Base-by-base conservation (phyloP, 2,888 invertebrate genomes). In the Campopleginae sp. region DNA sequence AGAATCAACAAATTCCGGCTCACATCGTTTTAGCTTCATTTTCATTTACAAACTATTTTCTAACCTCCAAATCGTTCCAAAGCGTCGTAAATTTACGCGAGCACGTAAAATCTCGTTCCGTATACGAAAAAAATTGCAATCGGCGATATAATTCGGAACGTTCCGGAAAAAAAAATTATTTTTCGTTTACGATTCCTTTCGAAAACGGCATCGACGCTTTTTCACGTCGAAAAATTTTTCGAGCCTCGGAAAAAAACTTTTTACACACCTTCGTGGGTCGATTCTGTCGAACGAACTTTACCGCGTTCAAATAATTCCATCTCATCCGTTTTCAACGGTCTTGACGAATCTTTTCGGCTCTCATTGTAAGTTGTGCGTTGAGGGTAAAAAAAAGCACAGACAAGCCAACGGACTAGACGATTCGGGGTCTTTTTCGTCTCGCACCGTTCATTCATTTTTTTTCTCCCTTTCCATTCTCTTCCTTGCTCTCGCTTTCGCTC, bases 361-460 rank as follows among this genome's bases (percentile, higher is more conserved):
- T 74, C 72, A 38, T 74, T 74, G 38, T 58, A 7, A 54, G 66
- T 23, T 61, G 51, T 23, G 27, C 23, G 48, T 38, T 38, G 68
- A 72, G 63, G 63, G 80, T 31, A 80, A 74, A 61, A 79, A 80
- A 63, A 51, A 66, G 72, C 23, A 72, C 77, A 46, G 66, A 61
- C 70, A 33, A 58, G 19, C 70, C 75, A 80, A 42, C 84, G 78
- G 48, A 70, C 82, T 80, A 63, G 85, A 80, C 84, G 65, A 74
- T 80, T 66, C 80, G 72, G 80, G 78, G 70, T 70, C 79, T 48
- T 51, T 66, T 48, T 70, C 78, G 78, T 70, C 71, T 84, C 76
- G 72, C 72, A 44, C 80, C 61, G 63, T 72, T 81, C 77, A 77
- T 84, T 84, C 84, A 84, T 77, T 84, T 84, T 72, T 72, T 72